These are phyloP conservation scores for Anseranas semipalmata DNA, from an alignment of 2,113 vertebrate genomes.

Conservation along the genomic window DNA sequence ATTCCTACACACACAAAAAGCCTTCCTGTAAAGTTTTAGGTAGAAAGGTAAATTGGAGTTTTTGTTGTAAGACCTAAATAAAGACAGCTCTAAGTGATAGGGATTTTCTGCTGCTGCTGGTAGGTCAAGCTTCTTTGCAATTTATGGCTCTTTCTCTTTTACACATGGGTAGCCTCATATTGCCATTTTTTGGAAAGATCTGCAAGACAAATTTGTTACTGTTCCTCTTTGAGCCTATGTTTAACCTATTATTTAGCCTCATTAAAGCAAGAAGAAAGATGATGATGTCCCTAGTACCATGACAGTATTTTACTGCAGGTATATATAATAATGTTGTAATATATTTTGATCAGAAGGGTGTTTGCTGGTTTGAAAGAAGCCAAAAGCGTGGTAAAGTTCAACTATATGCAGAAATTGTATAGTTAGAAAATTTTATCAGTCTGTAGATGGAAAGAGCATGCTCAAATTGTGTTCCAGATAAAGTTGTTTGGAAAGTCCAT, in stretches of 20 bases:
- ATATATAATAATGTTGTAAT: not conserved
- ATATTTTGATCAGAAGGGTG: not conserved
- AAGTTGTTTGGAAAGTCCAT: not conserved
- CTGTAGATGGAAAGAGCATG: not conserved
- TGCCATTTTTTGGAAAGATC: not conserved
- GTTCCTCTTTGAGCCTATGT: not conserved
- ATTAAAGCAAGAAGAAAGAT: not conserved
- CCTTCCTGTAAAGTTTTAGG: not conserved
- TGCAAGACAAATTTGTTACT: not conserved
- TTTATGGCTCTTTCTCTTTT: not conserved
- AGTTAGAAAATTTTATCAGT: not conserved
- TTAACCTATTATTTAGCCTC: not conserved
- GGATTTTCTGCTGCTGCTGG: not conserved
- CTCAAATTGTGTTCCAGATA: not conserved
- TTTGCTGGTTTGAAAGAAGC: slow-evolving; percentile 7
- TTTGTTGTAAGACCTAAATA: not conserved
- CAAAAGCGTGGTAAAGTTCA: slow-evolving; percentile 25
- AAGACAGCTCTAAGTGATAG: not conserved
- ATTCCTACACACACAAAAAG: not conserved
- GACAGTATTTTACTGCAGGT: not conserved
- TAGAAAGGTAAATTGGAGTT: not conserved
- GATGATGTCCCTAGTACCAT: not conserved
- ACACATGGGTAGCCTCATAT: not conserved
- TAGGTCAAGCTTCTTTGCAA: not conserved
- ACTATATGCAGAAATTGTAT: not conserved